Evolutionary conservation across 2,113 vertebrate species (phyloP).

Genomic region (Anhinga rufa): DNA sequence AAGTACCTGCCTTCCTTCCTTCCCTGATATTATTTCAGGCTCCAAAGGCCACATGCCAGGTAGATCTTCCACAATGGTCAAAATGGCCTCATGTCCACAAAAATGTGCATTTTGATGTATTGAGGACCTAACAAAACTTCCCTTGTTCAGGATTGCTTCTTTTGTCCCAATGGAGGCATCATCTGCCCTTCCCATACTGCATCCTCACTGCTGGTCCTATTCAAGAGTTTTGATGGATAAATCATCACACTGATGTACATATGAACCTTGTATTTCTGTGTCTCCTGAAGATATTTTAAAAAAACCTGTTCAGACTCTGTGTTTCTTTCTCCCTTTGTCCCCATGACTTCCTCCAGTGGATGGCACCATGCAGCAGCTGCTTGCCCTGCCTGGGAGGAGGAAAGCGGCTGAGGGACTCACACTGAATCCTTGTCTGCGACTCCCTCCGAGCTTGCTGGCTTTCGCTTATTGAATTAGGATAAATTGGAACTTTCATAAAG

Average conservation of each 20-base stretch:
- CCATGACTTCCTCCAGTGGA: background rate
- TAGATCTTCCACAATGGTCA: background rate
- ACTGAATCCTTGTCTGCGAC: background rate
- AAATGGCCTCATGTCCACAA: background rate
- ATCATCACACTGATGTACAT: background rate
- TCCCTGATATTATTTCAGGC: background rate
- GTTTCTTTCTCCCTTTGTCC: background rate
- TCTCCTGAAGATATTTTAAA: background rate
- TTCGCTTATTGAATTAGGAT: slow-evolving; percentile 80
- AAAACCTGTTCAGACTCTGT: background rate
- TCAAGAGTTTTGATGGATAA: background rate
- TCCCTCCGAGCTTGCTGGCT: slow-evolving; percentile 50
- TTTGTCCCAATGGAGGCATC: background rate
- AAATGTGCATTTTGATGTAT: rapidly evolving
- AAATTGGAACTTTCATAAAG: slow-evolving; percentile 81
- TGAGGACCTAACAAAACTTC: background rate
- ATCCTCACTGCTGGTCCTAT: background rate
- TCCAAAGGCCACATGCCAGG: background rate
- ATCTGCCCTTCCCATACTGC: background rate
- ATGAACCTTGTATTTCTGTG: background rate
- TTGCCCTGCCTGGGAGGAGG: background rate
- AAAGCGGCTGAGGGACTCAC: background rate
- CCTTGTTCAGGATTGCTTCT: background rate
- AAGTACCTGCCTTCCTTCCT: background rate
- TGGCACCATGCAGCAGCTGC: background rate